phyloP scores from a whole-genome alignment of 2,113 vertebrate genomes.

The Aspidoscelis tigris region DNA sequence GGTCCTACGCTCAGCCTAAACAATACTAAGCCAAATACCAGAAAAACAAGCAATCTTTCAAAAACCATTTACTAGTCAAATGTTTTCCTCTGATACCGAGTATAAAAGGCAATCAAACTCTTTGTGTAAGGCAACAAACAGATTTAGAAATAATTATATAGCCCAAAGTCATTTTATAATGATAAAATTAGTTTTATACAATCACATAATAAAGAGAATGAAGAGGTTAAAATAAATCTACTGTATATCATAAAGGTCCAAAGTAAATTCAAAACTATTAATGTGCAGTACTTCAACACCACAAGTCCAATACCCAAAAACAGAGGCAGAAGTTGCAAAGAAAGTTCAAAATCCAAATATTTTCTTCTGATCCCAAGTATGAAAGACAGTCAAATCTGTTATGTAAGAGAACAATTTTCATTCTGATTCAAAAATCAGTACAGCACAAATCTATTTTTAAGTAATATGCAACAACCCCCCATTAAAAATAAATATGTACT shows the following conservation, averaged over 20 bases:
- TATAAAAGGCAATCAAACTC: neutral
- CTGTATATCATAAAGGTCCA: too few species aligned
- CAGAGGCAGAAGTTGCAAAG: too few species aligned
- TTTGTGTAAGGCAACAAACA: neutral
- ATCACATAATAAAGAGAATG: too few species aligned
- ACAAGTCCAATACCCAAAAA: too few species aligned
- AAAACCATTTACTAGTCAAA: neutral
- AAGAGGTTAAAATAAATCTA: too few species aligned
- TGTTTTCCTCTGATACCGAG: neutral
- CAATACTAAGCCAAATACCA: neutral
- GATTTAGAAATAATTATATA: too few species aligned
- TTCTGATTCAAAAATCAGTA: neutral
- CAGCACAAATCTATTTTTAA: neutral
- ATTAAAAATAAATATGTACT: neutral
- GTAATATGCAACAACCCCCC: neutral
- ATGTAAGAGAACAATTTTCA: neutral
- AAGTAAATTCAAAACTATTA: too few species aligned
- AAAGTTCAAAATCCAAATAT: neutral
- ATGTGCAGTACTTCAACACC: too few species aligned
- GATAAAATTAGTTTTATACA: too few species aligned
- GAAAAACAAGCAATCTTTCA: neutral
- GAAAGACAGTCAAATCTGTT: neutral
- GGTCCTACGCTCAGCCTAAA: neutral
- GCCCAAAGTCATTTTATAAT: too few species aligned
- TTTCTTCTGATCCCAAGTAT: neutral